Base-by-base conservation (phyloP, 2,888 invertebrate genomes). In the Cephus runcator region DNA sequence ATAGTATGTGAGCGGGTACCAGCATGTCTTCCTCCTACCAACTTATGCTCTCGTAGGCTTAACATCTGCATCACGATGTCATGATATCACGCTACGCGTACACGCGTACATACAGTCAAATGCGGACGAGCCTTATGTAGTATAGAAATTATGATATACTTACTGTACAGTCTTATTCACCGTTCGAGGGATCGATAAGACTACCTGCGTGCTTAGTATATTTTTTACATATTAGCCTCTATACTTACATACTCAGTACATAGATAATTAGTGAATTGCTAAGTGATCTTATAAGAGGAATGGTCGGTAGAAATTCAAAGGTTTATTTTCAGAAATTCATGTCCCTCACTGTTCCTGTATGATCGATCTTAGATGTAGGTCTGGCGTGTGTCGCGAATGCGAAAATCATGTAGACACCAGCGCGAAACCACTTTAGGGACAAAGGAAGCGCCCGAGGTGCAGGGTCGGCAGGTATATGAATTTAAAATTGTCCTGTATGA, bases 51-150 rank as follows among this genome's bases (percentile, higher is more conserved):
- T 84, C 79, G 79, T 80, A 77, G 81, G 82, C 69, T 84, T 81
- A 81, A 85, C 81, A 82, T 81, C 79, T 85, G 80, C 82, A 81
- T 81, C 83, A 77, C 79, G 78, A 85, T 85, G 79, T 83, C 79
- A 76, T 79, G 81, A 80, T 82, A 83, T 84, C 83, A 83, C 75
- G 77, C 81, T 56, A 56, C 56, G 56, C 56, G 56, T 56, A 9
- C 23, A 23, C 56, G 15, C 56, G 56, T 56, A 56, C 23, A 6
- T 56, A 56, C 56, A 15, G 56, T 56, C 23, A 23, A 15, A 56
- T 56, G 23, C 56, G 23, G 56, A 56, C 23, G 56, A 56, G 56
- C 56, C 56, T 56, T 56, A 9, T 23, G 23, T 9, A 56, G 56
- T 56, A 23, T 56, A 56, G 56, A 56, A 15, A 23, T 23, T 56